phyloP scores from a whole-genome alignment of 35 echinoderm and acorn worm genomes.

The Anneissia japonica region DNA sequence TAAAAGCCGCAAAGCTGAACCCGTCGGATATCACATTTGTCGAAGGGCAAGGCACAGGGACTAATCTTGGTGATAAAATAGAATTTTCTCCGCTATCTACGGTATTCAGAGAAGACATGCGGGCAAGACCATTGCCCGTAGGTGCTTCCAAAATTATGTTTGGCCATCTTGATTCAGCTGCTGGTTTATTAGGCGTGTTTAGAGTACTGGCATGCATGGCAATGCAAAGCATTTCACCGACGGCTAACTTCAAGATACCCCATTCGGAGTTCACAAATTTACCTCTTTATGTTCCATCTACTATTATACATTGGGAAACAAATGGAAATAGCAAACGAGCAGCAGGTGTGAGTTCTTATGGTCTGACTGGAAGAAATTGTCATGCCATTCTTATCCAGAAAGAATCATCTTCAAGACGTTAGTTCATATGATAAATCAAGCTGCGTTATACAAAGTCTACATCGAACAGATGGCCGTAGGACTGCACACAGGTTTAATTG shows the following conservation, averaged over 20 bases:
- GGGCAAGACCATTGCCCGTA: neutral
- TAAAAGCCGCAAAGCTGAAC: neutral
- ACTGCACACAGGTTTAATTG: neutral
- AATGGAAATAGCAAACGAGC: neutral
- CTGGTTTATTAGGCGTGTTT: slow-evolving; percentile 6
- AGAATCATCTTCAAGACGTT: neutral
- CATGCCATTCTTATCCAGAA: neutral
- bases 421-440: neutral
- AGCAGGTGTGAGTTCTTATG: neutral
- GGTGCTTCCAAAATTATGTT: neutral
- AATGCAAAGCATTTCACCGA: slow-evolving; percentile 3
- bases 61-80: slow-evolving; percentile 14
- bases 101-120: neutral
- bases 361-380: neutral
- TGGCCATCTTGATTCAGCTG: neutral
- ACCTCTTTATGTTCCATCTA: neutral
- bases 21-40: slow-evolving; percentile 10
- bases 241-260: neutral
- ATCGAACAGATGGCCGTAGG: neutral
- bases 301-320: neutral
- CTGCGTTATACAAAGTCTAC: neutral
- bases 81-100: slow-evolving; percentile 8
- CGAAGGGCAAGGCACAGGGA: too few species aligned
- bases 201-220: neutral
- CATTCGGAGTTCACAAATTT: neutral